Conservation (phyloP, 2,113 vertebrate genomes). For the Eubucco bourcierii region DNA sequence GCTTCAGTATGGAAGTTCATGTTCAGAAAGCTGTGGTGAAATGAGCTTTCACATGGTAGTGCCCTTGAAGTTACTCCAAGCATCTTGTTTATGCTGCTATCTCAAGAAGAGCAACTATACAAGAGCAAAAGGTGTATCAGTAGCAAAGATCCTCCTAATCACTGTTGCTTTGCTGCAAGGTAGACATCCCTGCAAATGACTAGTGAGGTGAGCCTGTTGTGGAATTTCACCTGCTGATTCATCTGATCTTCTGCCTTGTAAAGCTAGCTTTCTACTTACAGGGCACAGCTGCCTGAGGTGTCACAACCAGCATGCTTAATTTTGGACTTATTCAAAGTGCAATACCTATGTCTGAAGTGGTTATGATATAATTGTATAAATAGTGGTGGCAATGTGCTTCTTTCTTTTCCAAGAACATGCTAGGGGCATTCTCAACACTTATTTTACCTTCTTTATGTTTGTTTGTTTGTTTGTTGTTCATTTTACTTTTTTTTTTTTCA, state of each 20-base stretch:
- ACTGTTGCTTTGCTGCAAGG: background rate
- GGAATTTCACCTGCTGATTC: background rate
- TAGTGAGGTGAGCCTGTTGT: background rate
- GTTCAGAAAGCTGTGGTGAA: background rate
- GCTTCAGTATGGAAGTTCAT: background rate
- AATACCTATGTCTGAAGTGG: constrained; percentile 10
- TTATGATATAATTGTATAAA: constrained; percentile 9
- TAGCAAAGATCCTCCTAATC: background rate
- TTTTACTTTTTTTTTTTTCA: too few relatives aligned
- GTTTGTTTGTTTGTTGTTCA: too few relatives aligned
- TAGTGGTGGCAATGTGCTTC: background rate
- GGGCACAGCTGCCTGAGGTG: background rate
- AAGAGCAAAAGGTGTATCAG: background rate
- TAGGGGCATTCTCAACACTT: background rate
- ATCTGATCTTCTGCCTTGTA: background rate
- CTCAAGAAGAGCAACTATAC: background rate
- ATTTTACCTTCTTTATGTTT: background rate
- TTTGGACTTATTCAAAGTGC: constrained; percentile 3
- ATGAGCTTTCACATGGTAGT: background rate
- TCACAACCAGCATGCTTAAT: background rate
- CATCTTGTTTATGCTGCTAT: background rate
- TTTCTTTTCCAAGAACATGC: background rate
- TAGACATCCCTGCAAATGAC: background rate
- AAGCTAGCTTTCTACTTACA: background rate
- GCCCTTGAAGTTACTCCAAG: background rate